Evolutionary conservation across 2,888 invertebrate genomes (phyloP), one percentile per base, ranked within the genome.

Genomic region (Dorcus parallelipipedus): DNA sequence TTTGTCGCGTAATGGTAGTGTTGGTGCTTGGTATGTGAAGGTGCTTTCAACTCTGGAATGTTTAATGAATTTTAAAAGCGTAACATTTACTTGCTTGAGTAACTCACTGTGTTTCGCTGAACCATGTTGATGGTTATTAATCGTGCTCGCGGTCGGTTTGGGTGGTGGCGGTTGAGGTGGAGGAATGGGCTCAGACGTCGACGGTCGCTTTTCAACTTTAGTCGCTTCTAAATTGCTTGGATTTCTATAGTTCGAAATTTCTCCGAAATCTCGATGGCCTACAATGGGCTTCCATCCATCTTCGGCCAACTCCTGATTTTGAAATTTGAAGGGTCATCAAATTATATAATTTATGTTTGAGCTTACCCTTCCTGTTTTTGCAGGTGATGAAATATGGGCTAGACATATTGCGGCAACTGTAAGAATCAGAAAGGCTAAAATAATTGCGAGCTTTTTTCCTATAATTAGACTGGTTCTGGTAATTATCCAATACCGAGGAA

Each of bases 251-350:
- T 72, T 67, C 4, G 69, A 68, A 7, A 71, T 70, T 63, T 73
- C 73, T 5, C 48, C 8, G 38, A 58, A 14, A 10, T 62, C 59
- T 59, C 63, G 51, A 64, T 66, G 58, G 38, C 83, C 82, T 9
- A 85, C 71, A 20, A 86, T 85, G 41, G 86, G 86, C 63, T 84
- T 76, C 86, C 86, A 86, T 45, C 86, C 86, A 66, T 85, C 82
- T 69, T 84, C 82, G 48, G 83, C 80, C 68, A 81, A 39, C 33
- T 60, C 56, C 59, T 59, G 23, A 1, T n/a, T n/a, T n/a, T 38
- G 14, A 49, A 52, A n/a, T 14, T 1, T 26, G 38, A 49, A 41
- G n/a, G 23, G 39, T 38, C 26, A 50, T 50, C 9, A 33, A 9
- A 42, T n/a, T 42, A 9, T 52, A 8, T 45, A 39, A 43, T 10